phyloP scores from a whole-genome alignment of 2,888 invertebrate species.

The Iselma pallidipennis region DNA sequence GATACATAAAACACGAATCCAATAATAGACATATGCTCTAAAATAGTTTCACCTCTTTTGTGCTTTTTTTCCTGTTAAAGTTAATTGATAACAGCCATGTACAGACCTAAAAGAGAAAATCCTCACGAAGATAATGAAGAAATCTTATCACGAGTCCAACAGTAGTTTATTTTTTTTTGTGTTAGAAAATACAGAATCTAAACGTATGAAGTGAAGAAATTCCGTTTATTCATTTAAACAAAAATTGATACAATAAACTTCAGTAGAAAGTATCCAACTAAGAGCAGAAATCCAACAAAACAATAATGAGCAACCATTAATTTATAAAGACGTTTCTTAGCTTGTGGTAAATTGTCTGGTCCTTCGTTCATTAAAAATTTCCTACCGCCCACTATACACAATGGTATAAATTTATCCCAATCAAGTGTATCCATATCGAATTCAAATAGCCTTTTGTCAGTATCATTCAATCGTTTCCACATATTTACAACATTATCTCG shows the following conservation, averaged over 20 bases:
- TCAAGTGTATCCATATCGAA: background rate
- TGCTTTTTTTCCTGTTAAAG: too few species aligned
- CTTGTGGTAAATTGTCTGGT: background rate
- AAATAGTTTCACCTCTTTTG: background rate
- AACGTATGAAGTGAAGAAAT: background rate
- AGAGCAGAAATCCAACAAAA: background rate
- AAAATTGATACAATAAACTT: background rate
- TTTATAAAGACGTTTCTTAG: background rate
- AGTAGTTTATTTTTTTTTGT: too few species aligned
- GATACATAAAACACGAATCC: constrained; percentile 6
- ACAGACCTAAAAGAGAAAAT: too few species aligned
- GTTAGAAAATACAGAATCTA: too few species aligned
- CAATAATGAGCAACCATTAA: background rate
- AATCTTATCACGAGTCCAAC: too few species aligned
- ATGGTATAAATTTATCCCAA: background rate
- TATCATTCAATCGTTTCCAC: background rate
- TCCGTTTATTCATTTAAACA: background rate
- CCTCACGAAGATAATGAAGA: too few species aligned
- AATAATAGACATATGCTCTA: constrained; percentile 1
- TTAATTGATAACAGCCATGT: too few species aligned
- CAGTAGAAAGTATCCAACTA: background rate
- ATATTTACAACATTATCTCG: background rate
- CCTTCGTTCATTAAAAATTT: background rate
- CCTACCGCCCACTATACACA: background rate
- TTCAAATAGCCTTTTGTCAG: background rate